A percentile compares a stretch with the other conserved stretches of the same genome.
Evolutionary conservation across 2,888 invertebrate genomes (phyloP).

Genomic region (Scrobipalpa costella): DNA sequence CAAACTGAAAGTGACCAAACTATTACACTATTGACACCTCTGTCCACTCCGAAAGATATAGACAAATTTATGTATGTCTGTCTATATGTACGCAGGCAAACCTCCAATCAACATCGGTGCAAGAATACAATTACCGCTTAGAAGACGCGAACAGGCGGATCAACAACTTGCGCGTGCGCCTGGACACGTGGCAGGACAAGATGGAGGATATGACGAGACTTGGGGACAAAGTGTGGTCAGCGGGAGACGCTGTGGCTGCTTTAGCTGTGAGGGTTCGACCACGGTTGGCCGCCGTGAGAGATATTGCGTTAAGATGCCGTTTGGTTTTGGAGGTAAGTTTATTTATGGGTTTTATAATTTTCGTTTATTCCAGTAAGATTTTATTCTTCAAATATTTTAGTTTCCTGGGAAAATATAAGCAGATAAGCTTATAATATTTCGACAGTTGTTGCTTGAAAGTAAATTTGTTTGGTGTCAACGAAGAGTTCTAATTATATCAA

Average conservation of each 20-base stretch:
- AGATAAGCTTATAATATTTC: neutral
- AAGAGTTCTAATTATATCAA: no score
- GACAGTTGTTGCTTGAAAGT: neutral
- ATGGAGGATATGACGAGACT: slow-evolving; percentile 71
- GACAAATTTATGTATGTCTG: neutral
- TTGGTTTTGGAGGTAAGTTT: slow-evolving; percentile 63
- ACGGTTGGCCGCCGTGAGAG: slow-evolving; percentile 49
- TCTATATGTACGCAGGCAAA: slow-evolving; percentile 54
- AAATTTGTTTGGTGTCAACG: no score
- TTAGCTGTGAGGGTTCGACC: slow-evolving; percentile 72
- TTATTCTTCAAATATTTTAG: no score
- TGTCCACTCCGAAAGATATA: no score
- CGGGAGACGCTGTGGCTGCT: slow-evolving; percentile 73
- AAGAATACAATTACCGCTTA: slow-evolving; percentile 65
- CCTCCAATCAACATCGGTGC: slow-evolving; percentile 67
- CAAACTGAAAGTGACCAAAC: neutral
- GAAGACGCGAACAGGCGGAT: slow-evolving; percentile 56
- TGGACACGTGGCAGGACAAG: slow-evolving; percentile 61
- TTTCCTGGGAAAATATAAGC: no score
- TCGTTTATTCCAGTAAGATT: no score
- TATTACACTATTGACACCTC: no score
- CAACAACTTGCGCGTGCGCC: slow-evolving; percentile 45
- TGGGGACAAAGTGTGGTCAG: slow-evolving; percentile 69
- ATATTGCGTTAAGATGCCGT: slow-evolving; percentile 58
- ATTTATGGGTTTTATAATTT: no score